Evolutionary conservation across 2,888 invertebrate genomes (phyloP).

Genomic region (Pheosia gnoma): DNA sequence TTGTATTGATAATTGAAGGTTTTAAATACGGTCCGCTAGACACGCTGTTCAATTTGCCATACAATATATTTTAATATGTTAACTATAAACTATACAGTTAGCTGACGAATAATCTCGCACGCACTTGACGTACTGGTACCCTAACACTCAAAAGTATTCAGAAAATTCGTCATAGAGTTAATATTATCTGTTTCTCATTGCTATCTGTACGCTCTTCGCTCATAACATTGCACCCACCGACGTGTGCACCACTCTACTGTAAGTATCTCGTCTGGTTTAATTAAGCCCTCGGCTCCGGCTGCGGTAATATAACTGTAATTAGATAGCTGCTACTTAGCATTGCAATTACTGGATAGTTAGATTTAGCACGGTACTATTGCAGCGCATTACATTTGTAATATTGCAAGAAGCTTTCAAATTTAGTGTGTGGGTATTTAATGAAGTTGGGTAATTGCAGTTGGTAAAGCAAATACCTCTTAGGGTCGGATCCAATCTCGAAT

Average conservation of each 20-base stretch:
- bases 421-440: background rate
- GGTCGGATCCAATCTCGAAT: too few species aligned
- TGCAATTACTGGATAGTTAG: slow-evolving; percentile 3
- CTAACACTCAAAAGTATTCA: too few species aligned
- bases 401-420: background rate
- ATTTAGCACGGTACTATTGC: background rate
- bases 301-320: background rate
- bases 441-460: background rate
- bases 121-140: too few species aligned
- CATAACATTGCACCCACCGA: background rate
- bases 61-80: too few species aligned
- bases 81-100: too few species aligned
- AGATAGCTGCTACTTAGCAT: slow-evolving; percentile 3
- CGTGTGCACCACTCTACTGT: background rate
- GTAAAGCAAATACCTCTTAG: background rate
- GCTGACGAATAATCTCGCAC: too few species aligned
- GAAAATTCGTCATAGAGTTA: too few species aligned
- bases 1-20: too few species aligned
- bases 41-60: too few species aligned
- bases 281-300: slow-evolving; percentile 1
- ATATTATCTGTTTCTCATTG: too few species aligned
- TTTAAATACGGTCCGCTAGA: too few species aligned
- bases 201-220: background rate
- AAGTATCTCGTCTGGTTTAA: slow-evolving; percentile 3
- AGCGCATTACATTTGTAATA: background rate